Evolutionary conservation across 2,888 invertebrate genomes (phyloP), one percentile per base, ranked within the genome.

Genomic region (Cheilosia variabilis): DNA sequence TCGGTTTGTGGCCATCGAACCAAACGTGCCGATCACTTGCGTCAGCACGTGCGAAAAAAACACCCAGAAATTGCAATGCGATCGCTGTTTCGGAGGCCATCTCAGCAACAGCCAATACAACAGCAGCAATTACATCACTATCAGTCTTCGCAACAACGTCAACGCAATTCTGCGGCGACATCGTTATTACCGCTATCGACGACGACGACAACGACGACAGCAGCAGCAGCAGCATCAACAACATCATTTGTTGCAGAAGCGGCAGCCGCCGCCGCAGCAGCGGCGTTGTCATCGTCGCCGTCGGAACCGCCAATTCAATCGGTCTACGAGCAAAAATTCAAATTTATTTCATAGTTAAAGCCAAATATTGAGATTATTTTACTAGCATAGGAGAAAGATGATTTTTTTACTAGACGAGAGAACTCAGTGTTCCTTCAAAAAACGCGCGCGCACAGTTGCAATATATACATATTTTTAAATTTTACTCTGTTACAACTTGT

Each of bases 21-120:
- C 69, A 93, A 94, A 88, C 92, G 93, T 66, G 93, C 93, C 65
- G 93, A 93, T 89, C 93, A 93, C 87, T 90, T 94, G 88, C 92
- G 93, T 53, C 93, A 93, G 66, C 94, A 94, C 90, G 93, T 93
- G 71, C 90, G 92, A 41, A 93, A 93, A 87, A 92, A 91, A 88
- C 93, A 93, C 91, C 92, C 92, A 0, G 91, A 92, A 87, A 91
- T 92, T 78, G 92, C 92, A 41, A 90, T 91, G 90, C 90, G 92
- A 86, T 91, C 92, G 24, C 79, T 92, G 1, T 91, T 92, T 65
- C 90, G 91, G 71, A 89, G 91, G 0, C 90, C 88, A 69, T 75
- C 79, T 15, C 77, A 81, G 57, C 90, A 90, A 55, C 91, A 91
- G 76, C 89, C 90, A 81, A 87, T 4, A 27, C 89, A 47, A 87